A percentile compares a stretch with the other conserved stretches of the same genome.
Conservation (phyloP, 2,113 vertebrate species). For the Epinephelus moara region DNA sequence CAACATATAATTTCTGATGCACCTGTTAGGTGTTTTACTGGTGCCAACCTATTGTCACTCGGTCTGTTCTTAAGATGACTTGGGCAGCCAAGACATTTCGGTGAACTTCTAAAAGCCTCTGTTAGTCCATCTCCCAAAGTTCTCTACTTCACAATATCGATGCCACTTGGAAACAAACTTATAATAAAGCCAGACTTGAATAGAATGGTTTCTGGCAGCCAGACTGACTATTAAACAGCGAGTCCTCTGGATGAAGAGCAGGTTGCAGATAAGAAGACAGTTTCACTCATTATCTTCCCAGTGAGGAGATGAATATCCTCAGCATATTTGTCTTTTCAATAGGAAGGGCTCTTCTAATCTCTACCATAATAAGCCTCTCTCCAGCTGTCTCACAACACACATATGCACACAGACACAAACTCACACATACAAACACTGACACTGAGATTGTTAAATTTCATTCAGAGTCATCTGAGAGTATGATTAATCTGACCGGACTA, state of each 20-base stretch:
- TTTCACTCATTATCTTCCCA: slow-evolving; percentile 59
- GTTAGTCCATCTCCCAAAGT: not conserved
- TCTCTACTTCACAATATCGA: not conserved
- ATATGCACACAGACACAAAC: not conserved
- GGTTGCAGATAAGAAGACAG: slow-evolving; percentile 50
- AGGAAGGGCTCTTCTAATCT: slow-evolving; percentile 33
- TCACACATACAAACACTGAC: slow-evolving; percentile 18
- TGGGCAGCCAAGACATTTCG: not conserved
- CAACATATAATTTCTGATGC: not conserved
- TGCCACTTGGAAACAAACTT: slow-evolving; percentile 21
- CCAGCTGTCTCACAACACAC: slow-evolving; percentile 1
- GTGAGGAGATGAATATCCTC: slow-evolving; percentile 64
- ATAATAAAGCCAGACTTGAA: slow-evolving; percentile 1
- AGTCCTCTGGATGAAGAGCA: slow-evolving; percentile 52
- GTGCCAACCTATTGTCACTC: not conserved
- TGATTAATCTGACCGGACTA: slow-evolving; percentile 67
- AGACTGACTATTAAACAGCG: slow-evolving; percentile 48
- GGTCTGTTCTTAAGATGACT: not conserved
- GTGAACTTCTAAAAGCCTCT: slow-evolving; percentile 5
- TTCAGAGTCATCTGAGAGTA: slow-evolving; percentile 44
- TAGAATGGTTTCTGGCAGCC: slow-evolving; percentile 31
- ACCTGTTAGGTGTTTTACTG: not conserved
- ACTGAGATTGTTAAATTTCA: slow-evolving; percentile 42
- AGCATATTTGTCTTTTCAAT: slow-evolving; percentile 62
- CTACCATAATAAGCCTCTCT: slow-evolving; percentile 36